Evolutionary conservation across 2,113 vertebrate genomes (phyloP).

Genomic region (Xiphophorus hellerii): DNA sequence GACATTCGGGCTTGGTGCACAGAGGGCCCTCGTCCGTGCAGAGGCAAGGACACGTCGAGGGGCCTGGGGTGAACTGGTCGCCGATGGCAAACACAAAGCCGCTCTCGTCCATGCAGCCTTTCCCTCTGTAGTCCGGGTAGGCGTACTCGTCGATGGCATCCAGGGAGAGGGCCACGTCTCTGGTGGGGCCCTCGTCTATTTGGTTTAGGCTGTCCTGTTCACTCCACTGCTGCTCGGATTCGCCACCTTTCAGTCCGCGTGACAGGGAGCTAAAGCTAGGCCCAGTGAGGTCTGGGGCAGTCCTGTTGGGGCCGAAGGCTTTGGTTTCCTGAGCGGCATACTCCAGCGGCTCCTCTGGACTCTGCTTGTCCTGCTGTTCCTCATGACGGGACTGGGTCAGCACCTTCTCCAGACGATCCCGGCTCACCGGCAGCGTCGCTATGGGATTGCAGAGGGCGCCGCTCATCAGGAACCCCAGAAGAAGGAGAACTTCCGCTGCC

Average conservation of each 20-base stretch:
- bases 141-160: conserved; percentile 92
- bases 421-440: conserved; percentile 83
- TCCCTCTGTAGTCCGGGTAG: conserved; percentile 96
- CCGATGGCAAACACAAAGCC: conserved; percentile 97
- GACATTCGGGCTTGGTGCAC: conserved; percentile 94
- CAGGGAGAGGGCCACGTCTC: conserved; percentile 80
- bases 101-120: conserved; percentile 97
- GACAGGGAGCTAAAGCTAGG: conserved; percentile 79
- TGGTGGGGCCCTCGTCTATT: conserved; percentile 82
- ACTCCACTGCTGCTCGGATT: conserved; percentile 80
- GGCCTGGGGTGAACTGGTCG: conserved; percentile 94
- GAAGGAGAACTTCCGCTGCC: conserved; percentile 91
- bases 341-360: conserved; percentile 74
- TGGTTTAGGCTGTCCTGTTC: conserved; percentile 76
- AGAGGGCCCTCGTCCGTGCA: conserved; percentile 98
- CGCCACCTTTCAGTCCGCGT: conserved; percentile 70
- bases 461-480: conserved; percentile 89
- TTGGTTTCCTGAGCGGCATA: conserved; percentile 76
- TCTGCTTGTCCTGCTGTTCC: conserved; percentile 69
- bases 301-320: conserved; percentile 81
- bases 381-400: conserved; percentile 86
- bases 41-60: conserved; percentile 94
- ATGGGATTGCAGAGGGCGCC: conserved; percentile 86
- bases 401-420: conserved; percentile 73
- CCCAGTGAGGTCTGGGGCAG: conserved; percentile 79